These are phyloP conservation scores for Manis crassicaudata DNA, from an alignment of 2,797 vertebrate species.

Conservation along the genomic window DNA sequence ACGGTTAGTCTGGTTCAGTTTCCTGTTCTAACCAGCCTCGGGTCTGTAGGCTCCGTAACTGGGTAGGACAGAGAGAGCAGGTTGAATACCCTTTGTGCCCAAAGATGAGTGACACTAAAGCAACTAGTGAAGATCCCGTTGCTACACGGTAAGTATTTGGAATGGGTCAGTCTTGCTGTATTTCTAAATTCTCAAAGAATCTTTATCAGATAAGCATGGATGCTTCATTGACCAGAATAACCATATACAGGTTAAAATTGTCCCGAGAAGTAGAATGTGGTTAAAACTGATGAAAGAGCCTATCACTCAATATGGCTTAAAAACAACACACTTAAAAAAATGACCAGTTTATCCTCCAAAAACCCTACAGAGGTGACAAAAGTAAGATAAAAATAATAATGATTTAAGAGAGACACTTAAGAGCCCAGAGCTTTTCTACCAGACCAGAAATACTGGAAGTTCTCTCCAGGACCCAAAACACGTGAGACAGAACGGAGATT, in stretches of 20 bases:
- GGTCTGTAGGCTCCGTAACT: not conserved
- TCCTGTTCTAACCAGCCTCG: not conserved
- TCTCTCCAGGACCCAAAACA: not conserved
- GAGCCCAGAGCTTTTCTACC: not conserved
- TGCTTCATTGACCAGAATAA: not conserved
- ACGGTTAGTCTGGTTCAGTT: not conserved
- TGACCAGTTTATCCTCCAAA: not conserved
- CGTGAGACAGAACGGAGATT: not conserved
- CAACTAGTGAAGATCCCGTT: not conserved
- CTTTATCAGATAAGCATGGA: not conserved
- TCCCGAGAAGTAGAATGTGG: not conserved
- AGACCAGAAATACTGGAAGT: not conserved
- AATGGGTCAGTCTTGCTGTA: not conserved
- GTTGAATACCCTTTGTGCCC: not conserved
- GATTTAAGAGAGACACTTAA: not conserved
- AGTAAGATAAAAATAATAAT: not conserved
- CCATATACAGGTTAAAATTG: not conserved
- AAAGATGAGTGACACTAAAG: not conserved
- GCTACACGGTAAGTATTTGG: not conserved
- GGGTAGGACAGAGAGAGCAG: not conserved
- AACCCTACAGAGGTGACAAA: not conserved
- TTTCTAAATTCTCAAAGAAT: not conserved
- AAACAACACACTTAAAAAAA: not conserved
- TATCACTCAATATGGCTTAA: not conserved
- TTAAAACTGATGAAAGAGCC: not conserved